Base-by-base conservation (phyloP, 2,113 vertebrate species). In the Tonatia bakeri region DNA sequence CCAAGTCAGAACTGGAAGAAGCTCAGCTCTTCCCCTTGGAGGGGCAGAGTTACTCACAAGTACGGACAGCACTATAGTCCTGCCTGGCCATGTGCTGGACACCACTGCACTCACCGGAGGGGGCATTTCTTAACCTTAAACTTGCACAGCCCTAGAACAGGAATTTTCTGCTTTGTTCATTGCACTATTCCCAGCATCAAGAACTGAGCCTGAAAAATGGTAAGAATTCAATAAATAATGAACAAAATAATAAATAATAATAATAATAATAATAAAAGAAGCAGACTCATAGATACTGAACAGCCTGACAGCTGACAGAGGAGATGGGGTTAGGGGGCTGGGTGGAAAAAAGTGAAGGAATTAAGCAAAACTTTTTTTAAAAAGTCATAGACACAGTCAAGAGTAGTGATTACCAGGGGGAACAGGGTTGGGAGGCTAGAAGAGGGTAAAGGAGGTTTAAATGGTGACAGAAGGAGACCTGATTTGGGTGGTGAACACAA, bases 1-100 rank as follows among this genome's bases (percentile, higher is more conserved):
- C 13, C 20, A 38, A 14, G 7, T 90, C 22, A 87, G 59, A 64
- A 72, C n/a, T 69, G 59, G 14, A 33, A 22, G 11, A 70, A 61
- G 7, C 61, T 64, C 12, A 7, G 2, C 22, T 14, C 13, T 26
- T 5, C 4, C 28, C 31, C 33, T 31, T 52, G 6, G 26, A 22
- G 2, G 2, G 5, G 20, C 52, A 65, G 13, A 76, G 7, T 28
- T 47, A 2, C 6, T 24, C 6, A 5, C 22, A n/a, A 47, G 24
- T 65, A 26, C 16, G 2, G 0, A 81, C 1, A 43, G 28, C 26
- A 24, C 3, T 17, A 15, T 4, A 65, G 2, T 84, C 43, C 12
- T 81, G 1, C 76, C 72, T 40, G 24, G 2, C 19, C 6, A 17
- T 0, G 1, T 7, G 3, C 31, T 56, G 4, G 56, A 24, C 9